Percentiles rank a stretch among this genome's conserved stretches.
Conservation (phyloP, 2,113 vertebrate genomes). For the Callipepla squamata region DNA sequence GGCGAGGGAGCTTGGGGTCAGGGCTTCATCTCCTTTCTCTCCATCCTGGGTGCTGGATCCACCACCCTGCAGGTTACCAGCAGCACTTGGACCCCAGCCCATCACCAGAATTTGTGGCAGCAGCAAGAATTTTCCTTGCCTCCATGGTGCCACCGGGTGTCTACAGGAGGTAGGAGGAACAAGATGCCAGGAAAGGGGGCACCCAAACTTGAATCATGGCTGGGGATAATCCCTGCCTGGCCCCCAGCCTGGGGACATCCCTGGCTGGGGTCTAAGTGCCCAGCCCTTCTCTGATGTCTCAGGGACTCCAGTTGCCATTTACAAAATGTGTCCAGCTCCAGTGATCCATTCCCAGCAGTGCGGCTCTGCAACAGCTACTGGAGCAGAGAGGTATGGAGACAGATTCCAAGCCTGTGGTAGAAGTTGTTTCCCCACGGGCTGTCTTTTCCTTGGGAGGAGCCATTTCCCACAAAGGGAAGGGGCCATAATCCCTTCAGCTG, state of each 20-base stretch:
- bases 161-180: conserved; percentile 85
- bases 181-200: fast-evolving
- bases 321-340: conserved; percentile 22
- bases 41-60: background rate
- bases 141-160: conserved; percentile 88
- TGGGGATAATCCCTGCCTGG: background rate
- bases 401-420: background rate
- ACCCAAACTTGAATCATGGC: background rate
- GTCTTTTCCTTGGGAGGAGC: background rate
- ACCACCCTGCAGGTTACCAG: conserved; percentile 79
- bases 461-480: background rate
- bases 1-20: background rate
- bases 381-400: conserved; percentile 84
- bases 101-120: conserved; percentile 79
- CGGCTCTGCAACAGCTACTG: conserved; percentile 96
- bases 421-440: background rate
- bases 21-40: no score
- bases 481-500: no score
- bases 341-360: conserved; percentile 74
- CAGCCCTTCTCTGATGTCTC: background rate
- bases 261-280: fast-evolving
- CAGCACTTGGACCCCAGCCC: conserved; percentile 85
- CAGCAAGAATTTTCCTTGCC: conserved; percentile 76
- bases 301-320: conserved; percentile 85
- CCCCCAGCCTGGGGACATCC: background rate